Conservation (phyloP, 2,113 vertebrate genomes). For the Acanthochromis polyacanthus region DNA sequence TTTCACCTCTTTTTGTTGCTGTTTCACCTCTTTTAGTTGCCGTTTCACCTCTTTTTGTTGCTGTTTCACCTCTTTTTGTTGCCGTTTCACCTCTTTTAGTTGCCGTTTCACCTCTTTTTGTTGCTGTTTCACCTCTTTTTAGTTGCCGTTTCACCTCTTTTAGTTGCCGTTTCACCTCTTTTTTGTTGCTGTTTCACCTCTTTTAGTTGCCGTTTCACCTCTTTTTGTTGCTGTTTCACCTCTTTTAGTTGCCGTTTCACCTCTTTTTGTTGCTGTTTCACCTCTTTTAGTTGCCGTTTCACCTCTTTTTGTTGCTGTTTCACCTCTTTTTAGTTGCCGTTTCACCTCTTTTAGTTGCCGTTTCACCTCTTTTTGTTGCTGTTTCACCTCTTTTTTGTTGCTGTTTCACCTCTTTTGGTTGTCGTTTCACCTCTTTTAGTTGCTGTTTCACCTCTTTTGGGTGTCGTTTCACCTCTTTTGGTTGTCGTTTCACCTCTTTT, state of each 20-base stretch:
- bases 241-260: neutral
- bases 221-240: neutral
- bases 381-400: no score
- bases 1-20: neutral
- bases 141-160: neutral
- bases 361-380: no score
- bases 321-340: no score
- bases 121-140: neutral
- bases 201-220: neutral
- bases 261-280: neutral
- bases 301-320: neutral
- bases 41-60: neutral
- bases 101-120: neutral
- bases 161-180: neutral
- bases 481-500: no score
- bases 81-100: neutral
- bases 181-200: neutral
- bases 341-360: neutral
- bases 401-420: no score
- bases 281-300: neutral
- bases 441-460: no score
- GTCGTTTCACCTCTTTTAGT: no score
- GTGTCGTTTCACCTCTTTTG: no score
- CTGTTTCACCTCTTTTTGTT: neutral
- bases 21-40: neutral